Percentiles rank a stretch among this genome's conserved stretches.
Evolutionary conservation across 2,797 vertebrate species (phyloP).

Genomic region (Lemur catta): DNA sequence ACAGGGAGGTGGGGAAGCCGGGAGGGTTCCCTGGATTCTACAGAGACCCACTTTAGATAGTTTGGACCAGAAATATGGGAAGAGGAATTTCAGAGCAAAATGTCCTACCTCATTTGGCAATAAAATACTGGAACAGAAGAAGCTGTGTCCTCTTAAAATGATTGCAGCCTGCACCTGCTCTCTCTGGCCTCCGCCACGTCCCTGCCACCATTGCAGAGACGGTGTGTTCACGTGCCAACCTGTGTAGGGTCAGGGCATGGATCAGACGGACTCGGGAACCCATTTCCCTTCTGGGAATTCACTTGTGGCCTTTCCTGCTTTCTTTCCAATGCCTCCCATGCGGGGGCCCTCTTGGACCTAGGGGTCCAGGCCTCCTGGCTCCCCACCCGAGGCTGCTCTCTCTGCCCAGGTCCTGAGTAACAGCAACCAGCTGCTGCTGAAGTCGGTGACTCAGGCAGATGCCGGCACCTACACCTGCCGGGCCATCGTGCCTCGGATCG

Average conservation of each 20-base stretch:
- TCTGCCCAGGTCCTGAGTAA: conserved; percentile 94
- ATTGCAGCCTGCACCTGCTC: background rate
- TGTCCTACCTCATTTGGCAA: background rate
- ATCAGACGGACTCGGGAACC: conserved; percentile 60
- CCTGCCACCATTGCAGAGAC: background rate
- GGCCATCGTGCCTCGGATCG: conserved; percentile 96
- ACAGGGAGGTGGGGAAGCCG: background rate
- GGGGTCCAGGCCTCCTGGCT: conserved; percentile 74
- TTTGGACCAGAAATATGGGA: background rate
- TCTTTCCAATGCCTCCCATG: conserved; percentile 64
- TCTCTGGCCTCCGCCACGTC: background rate
- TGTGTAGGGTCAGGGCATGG: background rate
- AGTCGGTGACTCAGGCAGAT: conserved; percentile 93
- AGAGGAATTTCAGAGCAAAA: background rate
- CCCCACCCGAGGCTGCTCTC: conserved; percentile 78
- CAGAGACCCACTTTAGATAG: background rate
- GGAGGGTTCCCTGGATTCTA: background rate
- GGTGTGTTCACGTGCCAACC: background rate
- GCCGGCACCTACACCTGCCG: conserved; percentile 96
- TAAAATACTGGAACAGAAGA: background rate
- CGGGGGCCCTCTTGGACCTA: conserved; percentile 55
- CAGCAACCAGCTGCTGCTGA: conserved; percentile 95
- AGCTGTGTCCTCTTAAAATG: background rate
- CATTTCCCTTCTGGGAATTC: conserved; percentile 82
- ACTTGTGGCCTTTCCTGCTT: conserved; percentile 80